Conservation (phyloP, 2,113 vertebrate genomes). For the Hoplias malabaricus region DNA sequence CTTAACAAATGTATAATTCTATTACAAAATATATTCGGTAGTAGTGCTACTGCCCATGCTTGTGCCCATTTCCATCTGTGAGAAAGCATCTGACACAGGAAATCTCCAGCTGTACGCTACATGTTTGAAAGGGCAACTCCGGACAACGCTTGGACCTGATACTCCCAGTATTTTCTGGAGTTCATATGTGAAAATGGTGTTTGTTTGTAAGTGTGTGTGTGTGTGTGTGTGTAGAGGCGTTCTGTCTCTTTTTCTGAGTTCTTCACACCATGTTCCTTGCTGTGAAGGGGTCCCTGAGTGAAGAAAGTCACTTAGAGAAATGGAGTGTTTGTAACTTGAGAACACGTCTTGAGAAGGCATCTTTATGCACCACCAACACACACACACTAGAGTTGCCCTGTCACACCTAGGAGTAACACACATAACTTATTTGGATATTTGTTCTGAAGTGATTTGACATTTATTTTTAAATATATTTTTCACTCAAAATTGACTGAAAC, state of each 20-base stretch:
- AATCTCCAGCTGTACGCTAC: no score
- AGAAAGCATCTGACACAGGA: no score
- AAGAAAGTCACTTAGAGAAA: constrained; percentile 75
- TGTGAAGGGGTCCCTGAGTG: constrained; percentile 78
- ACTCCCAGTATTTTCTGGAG: no score
- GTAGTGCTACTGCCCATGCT: no score
- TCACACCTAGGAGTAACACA: constrained; percentile 53
- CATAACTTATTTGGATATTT: neutral
- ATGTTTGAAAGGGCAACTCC: no score
- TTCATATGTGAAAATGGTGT: constrained; percentile 47
- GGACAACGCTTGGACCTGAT: no score
- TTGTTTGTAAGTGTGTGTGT: constrained; percentile 51
- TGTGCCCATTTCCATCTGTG: no score
- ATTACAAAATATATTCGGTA: no score
- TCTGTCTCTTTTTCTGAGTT: no score
- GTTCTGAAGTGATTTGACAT: neutral
- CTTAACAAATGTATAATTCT: no score
- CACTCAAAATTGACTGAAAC: neutral
- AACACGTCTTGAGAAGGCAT: constrained; percentile 52
- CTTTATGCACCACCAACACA: constrained; percentile 55
- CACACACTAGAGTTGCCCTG: constrained; percentile 55
- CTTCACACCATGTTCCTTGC: constrained; percentile 69
- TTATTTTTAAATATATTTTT: neutral
- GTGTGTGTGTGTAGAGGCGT: no score
- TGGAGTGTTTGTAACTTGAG: constrained; percentile 47